These are phyloP conservation scores for Cyanoramphus novaezelandiae DNA, from an alignment of 2,113 vertebrate species.

Conservation along the genomic window DNA sequence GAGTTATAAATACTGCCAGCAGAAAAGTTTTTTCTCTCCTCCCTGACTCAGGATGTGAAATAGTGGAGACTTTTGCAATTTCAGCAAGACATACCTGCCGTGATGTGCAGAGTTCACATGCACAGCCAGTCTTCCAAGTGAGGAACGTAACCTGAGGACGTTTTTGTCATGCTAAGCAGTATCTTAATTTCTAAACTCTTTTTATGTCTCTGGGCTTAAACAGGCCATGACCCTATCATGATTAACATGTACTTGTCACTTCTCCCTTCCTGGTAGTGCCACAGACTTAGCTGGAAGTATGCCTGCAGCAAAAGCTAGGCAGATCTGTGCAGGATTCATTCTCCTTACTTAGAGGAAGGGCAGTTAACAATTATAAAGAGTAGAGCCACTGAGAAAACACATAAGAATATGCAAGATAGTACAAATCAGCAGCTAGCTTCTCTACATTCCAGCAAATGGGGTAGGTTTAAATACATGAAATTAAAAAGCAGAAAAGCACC, in stretches of 20 bases:
- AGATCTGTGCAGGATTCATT: background rate
- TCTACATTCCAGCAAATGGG: background rate
- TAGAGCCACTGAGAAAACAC: background rate
- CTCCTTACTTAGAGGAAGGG: background rate
- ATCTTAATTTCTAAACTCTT: background rate
- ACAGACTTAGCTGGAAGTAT: background rate
- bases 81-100: background rate
- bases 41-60: background rate
- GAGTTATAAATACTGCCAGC: background rate
- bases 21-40: background rate
- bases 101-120: accelerated
- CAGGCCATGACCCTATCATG: accelerated
- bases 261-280: background rate
- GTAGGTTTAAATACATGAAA: background rate
- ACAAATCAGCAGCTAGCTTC: background rate
- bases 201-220: background rate
- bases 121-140: background rate
- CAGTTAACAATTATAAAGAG: background rate
- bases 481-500: background rate
- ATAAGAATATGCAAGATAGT: background rate
- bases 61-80: background rate
- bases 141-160: background rate
- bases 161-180: background rate
- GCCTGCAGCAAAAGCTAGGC: background rate
- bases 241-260: background rate